Conservation (phyloP, 92 coral and sea anemone genomes). For the Virgularia gustaviana region DNA sequence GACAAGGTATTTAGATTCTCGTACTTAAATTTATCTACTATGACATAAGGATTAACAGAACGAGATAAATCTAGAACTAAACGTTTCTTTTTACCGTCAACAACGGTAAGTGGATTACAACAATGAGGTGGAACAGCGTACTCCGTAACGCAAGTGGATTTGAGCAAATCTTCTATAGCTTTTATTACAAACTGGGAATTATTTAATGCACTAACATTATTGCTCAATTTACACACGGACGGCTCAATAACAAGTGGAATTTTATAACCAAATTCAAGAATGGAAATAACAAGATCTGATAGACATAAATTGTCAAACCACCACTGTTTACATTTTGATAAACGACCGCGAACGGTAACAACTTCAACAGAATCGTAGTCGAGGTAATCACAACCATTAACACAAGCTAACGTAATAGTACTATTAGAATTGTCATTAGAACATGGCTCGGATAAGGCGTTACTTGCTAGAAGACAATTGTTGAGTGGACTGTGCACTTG, state of each 20-base stretch:
- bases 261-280: slow-evolving; percentile 34
- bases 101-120: slow-evolving; percentile 56
- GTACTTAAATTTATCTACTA: slow-evolving; percentile 46
- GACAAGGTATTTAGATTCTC: slow-evolving; percentile 52
- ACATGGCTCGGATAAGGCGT: too few species aligned
- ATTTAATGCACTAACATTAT: slow-evolving; percentile 43
- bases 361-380: too few species aligned
- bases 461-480: too few species aligned
- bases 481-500: neutral
- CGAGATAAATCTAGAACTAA: slow-evolving; percentile 56
- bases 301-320: slow-evolving; percentile 54
- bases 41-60: slow-evolving; percentile 50
- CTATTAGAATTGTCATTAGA: too few species aligned
- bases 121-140: slow-evolving; percentile 41
- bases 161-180: slow-evolving; percentile 46
- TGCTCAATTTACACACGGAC: slow-evolving; percentile 32
- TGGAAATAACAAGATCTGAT: slow-evolving; percentile 33
- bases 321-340: slow-evolving; percentile 31
- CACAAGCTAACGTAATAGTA: too few species aligned
- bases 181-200: slow-evolving; percentile 36
- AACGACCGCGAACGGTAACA: slow-evolving; percentile 44
- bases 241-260: slow-evolving; percentile 49
- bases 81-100: slow-evolving; percentile 49
- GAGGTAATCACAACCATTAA: too few species aligned
- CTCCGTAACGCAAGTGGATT: slow-evolving; percentile 42